These are phyloP conservation scores for Kryptopterus vitreolus DNA, from an alignment of 2,797 vertebrate genomes.

Conservation along the genomic window DNA sequence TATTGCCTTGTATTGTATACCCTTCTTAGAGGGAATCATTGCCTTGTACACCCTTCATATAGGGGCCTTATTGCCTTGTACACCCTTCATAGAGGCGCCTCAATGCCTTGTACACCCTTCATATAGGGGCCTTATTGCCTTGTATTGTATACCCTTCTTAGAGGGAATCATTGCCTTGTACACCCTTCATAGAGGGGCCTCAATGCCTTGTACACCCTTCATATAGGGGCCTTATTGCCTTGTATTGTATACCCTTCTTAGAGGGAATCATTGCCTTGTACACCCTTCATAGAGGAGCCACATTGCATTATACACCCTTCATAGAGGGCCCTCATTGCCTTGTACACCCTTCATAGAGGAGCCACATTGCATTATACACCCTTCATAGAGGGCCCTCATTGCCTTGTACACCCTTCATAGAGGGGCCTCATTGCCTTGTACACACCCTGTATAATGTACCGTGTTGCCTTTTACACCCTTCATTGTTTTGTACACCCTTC, in stretches of 20 bases:
- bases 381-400: neutral
- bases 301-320: neutral
- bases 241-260: neutral
- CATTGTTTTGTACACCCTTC: neutral
- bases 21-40: no score
- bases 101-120: neutral
- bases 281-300: neutral
- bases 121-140: neutral
- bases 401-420: no score
- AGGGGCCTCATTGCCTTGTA: no score
- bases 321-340: neutral
- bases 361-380: no score
- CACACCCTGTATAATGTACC: no score
- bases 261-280: neutral
- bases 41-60: neutral
- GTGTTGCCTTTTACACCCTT: no score
- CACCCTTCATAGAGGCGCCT: neutral
- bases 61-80: neutral
- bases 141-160: neutral
- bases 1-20: neutral
- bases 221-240: neutral
- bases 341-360: neutral
- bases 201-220: neutral
- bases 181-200: neutral
- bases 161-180: neutral